phyloP scores from a whole-genome alignment of 1,140 invertebrate species.

The Ptiloglossa arizonensis region DNA sequence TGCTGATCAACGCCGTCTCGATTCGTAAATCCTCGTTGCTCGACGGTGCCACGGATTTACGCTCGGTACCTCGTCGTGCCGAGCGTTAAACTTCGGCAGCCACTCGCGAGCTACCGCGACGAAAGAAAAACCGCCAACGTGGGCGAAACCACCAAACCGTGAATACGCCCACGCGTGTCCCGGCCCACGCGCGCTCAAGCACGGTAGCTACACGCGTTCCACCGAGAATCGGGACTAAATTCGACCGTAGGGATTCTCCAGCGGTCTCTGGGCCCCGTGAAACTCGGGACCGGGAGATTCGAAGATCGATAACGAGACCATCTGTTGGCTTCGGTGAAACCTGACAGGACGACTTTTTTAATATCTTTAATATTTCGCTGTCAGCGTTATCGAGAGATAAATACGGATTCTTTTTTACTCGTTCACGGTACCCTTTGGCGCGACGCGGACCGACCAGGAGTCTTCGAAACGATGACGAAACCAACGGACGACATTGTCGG shows the following conservation, averaged over 20 bases:
- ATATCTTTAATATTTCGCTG: background rate
- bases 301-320: background rate
- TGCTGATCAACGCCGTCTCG: background rate
- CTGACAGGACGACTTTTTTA: background rate
- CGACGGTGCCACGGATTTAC: background rate
- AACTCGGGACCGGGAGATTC: constrained; percentile 13
- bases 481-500: no score
- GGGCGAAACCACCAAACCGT: constrained; percentile 54
- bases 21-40: background rate
- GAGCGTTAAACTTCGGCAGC: background rate
- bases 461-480: no score
- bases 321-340: background rate
- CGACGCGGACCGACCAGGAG: no score
- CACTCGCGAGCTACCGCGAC: constrained; percentile 12
- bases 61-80: no score
- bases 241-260: background rate
- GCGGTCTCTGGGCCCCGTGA: background rate
- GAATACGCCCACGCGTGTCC: constrained; percentile 53
- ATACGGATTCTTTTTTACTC: no score
- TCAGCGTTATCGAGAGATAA: background rate
- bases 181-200: constrained; percentile 61
- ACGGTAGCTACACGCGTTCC: constrained; percentile 57
- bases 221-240: constrained; percentile 23
- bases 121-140: constrained; percentile 50
- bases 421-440: no score